These are phyloP conservation scores for Macrosteles quadrilineatus DNA, from an alignment of 1,140 invertebrate species.

Conservation along the genomic window DNA sequence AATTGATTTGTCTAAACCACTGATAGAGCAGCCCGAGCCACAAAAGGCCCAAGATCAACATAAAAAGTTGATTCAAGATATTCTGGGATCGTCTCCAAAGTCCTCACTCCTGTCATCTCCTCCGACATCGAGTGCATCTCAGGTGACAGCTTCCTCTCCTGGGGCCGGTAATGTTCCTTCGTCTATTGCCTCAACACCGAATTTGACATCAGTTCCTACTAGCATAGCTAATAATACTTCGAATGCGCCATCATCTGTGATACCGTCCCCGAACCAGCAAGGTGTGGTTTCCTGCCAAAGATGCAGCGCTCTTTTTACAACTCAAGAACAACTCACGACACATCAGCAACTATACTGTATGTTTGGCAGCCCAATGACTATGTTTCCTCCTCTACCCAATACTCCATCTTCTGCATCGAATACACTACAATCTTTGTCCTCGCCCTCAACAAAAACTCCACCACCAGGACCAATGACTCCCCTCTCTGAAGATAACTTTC, in stretches of 20 bases:
- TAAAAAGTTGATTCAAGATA: slow-evolving; percentile 51
- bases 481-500: slow-evolving; percentile 44
- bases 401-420: slow-evolving; percentile 49
- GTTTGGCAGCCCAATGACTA: slow-evolving; percentile 65
- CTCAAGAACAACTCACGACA: slow-evolving; percentile 74
- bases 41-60: slow-evolving; percentile 51
- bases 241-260: slow-evolving; percentile 43
- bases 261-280: slow-evolving; percentile 44
- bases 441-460: slow-evolving; percentile 41
- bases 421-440: slow-evolving; percentile 38
- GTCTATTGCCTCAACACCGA: slow-evolving; percentile 39
- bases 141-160: slow-evolving; percentile 41
- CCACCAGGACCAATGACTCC: slow-evolving; percentile 42
- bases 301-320: slow-evolving; percentile 76
- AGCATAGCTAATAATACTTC: slow-evolving; percentile 43
- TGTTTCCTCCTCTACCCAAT: slow-evolving; percentile 58
- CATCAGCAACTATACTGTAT: slow-evolving; percentile 82
- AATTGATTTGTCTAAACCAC: slow-evolving; percentile 79
- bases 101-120: slow-evolving; percentile 41
- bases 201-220: slow-evolving; percentile 46
- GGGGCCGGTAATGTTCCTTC: slow-evolving; percentile 40
- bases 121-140: slow-evolving; percentile 41
- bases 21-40: slow-evolving; percentile 84
- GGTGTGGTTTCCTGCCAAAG: slow-evolving; percentile 66
- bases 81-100: slow-evolving; percentile 46